Base-by-base conservation (phyloP, 2,113 vertebrate species). In the Brienomyrus brachyistius region DNA sequence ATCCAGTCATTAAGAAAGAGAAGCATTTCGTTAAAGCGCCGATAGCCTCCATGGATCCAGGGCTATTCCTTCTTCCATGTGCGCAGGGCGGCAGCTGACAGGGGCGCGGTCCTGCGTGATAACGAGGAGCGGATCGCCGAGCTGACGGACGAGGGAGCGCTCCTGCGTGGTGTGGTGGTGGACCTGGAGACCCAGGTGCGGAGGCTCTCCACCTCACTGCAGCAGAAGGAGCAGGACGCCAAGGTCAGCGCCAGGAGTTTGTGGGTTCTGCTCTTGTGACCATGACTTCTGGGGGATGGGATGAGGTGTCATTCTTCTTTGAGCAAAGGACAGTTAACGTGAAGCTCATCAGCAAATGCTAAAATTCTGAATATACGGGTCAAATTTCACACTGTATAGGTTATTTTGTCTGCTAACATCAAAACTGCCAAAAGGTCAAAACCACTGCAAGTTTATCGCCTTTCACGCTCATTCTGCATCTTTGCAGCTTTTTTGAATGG, bases 11-110 rank as follows among this genome's bases (percentile, higher is more conserved):
- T 77, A 3, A 66, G 62, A 66, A 66, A 10, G 8, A 4, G 62
- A 5, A 11, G 62, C 10, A 13, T 43, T 19, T 80, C 17, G 3
- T 43, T 80, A 80, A 19, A 7, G 74, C 31, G 2, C 43, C 74
- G 15, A 19, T 80, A 19, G 74, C 35, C 1, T 1, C 13, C 1
- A 10, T 35, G 13, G 48, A 27, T 62, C 10, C 48, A 43, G 51
- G 77, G 11, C 17, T 43, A 40, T 19, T 19, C 84, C 4, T 40
- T 70, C 43, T 43, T 90, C 87, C 48, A 54, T 83, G 19, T 47
- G 86, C 66, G 51, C 93, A 98, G 98, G 92, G 94, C 94, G 86
- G 97, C 98, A 0, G 93, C 97, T 90, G 97, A 97, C 91, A 94
- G 98, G 94, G 95, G 91, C 21, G 94, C 90, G 90, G 96, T 96